Evolutionary conservation across 1,140 invertebrate species (phyloP).

Genomic region (Chironomus tepperi): DNA sequence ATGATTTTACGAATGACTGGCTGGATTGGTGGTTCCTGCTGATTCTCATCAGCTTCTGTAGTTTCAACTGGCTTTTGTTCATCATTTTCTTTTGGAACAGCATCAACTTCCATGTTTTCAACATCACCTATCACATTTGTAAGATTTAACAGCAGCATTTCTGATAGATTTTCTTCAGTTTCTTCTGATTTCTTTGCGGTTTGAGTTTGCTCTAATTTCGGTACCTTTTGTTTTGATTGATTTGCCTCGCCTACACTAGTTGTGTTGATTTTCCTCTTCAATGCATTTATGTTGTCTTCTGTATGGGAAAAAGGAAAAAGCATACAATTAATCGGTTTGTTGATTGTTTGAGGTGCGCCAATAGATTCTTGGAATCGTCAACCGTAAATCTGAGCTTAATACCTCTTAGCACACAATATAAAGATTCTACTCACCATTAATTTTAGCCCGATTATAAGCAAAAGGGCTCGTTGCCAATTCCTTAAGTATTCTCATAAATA

Average conservation of each 20-base stretch:
- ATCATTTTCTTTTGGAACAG: background rate
- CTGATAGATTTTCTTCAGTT: background rate
- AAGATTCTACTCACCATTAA: slow-evolving; percentile 32
- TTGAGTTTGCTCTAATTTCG: background rate
- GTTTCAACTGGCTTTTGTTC: background rate
- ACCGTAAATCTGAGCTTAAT: too few species aligned
- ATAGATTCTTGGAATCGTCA: background rate
- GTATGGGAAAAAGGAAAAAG: background rate
- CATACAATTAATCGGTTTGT: too few species aligned
- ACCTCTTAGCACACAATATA: background rate
- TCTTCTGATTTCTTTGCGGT: background rate
- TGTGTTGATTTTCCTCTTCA: slow-evolving; percentile 21
- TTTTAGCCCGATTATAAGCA: slow-evolving; percentile 40
- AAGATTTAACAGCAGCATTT: background rate
- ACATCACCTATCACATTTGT: background rate
- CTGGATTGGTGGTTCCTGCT: background rate
- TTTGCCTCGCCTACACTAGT: background rate
- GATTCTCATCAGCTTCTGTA: background rate
- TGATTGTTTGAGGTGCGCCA: background rate
- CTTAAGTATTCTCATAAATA: slow-evolving; percentile 38
- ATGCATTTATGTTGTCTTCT: slow-evolving; percentile 19
- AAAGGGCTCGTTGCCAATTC: slow-evolving; percentile 41
- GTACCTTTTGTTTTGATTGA: background rate
- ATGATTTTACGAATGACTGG: slow-evolving; percentile 25
- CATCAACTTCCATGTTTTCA: slow-evolving; percentile 11